Evolutionary conservation across 2,113 vertebrate genomes (phyloP).

Genomic region (Carollia perspicillata): DNA sequence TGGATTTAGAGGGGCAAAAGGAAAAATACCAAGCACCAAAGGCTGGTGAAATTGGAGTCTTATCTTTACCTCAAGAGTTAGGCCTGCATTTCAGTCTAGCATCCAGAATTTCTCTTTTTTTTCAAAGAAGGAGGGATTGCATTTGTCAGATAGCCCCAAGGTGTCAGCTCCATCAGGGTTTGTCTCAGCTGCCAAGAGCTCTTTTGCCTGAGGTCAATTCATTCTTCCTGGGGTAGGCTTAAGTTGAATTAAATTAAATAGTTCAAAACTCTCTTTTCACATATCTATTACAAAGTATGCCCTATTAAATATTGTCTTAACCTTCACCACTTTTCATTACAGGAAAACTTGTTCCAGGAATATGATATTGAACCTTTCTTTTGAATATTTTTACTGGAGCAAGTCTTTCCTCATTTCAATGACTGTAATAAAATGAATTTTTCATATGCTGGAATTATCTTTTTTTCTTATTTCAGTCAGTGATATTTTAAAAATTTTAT

Average conservation of each 20-base stretch:
- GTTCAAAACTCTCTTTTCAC: not conserved
- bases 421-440: not conserved
- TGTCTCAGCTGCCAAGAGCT: not conserved
- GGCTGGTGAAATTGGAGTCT: not conserved
- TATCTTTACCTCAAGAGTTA: not conserved
- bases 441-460: not conserved
- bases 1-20: not conserved
- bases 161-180: not conserved
- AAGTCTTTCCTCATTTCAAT: constrained; percentile 7
- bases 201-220: not conserved
- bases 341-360: constrained; percentile 24
- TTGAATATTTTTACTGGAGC: constrained; percentile 7
- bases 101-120: not conserved
- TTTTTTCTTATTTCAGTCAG: constrained; percentile 10
- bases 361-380: not conserved
- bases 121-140: not conserved
- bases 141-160: not conserved
- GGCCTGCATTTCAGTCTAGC: not conserved
- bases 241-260: constrained; percentile 13
- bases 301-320: constrained; percentile 30
- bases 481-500: not conserved
- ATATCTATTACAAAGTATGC: not conserved
- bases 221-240: constrained; percentile 27
- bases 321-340: not conserved
- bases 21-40: not conserved